Percentiles rank a stretch among this genome's conserved stretches.
Conservation (phyloP, 2,888 invertebrate genomes). For the Clanis bilineata region DNA sequence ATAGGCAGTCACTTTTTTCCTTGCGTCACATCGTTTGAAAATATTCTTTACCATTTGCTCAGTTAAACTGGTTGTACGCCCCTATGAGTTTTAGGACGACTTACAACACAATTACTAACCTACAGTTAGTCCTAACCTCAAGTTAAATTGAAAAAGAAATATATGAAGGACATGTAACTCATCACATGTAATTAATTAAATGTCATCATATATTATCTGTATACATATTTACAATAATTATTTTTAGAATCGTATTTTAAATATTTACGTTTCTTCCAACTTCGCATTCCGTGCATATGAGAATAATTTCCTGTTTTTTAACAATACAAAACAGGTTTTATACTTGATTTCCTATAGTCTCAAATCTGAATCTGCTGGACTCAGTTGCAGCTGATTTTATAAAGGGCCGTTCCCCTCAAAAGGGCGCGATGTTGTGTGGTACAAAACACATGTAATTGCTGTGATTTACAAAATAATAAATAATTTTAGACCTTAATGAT, state of each 20-base stretch:
- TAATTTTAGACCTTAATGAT: too few species aligned
- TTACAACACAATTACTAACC: too few species aligned
- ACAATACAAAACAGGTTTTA: conserved; percentile 53
- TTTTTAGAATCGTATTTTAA: not conserved
- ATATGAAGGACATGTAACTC: too few species aligned
- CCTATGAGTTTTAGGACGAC: too few species aligned
- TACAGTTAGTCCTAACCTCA: too few species aligned
- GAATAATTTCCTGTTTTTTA: conserved; percentile 38
- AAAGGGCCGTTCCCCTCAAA: conserved; percentile 74
- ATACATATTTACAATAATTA: not conserved
- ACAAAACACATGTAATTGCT: not conserved
- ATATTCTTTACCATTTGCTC: too few species aligned
- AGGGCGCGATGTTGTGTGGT: conserved; percentile 25
- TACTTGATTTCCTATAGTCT: conserved; percentile 58
- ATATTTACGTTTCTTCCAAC: not conserved
- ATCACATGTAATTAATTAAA: too few species aligned
- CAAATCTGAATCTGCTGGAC: conserved; percentile 57
- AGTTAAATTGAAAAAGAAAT: too few species aligned
- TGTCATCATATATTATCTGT: too few species aligned
- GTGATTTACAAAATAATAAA: not conserved
- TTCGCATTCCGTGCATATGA: conserved; percentile 24
- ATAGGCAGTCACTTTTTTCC: too few species aligned
- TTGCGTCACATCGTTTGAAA: too few species aligned
- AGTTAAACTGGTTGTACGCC: too few species aligned
- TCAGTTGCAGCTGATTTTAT: conserved; percentile 70